Percentiles rank a stretch among this genome's conserved stretches.
Evolutionary conservation across 2,797 vertebrate genomes (phyloP).

Genomic region (Helicolenus hilgendorfi): DNA sequence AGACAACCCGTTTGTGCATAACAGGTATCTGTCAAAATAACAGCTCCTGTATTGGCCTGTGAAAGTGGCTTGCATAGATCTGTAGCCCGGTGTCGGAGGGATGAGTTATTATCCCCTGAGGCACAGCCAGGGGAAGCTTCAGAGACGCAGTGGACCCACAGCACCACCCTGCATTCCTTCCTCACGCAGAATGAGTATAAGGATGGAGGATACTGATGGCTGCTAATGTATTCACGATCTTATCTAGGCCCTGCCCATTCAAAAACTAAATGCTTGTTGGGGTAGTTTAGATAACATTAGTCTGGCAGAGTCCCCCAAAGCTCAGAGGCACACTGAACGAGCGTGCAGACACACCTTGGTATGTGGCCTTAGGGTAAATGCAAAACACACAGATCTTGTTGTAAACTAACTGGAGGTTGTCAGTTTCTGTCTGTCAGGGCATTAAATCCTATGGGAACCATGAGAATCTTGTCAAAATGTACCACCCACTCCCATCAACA

Average conservation of each 20-base stretch:
- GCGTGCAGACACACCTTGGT: conserved; percentile 66
- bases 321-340: conserved; percentile 6
- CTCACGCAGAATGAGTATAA: conserved; percentile 2
- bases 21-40: conserved; percentile 29
- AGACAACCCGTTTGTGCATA: not conserved
- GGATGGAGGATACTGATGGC: conserved; percentile 22
- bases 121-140: conserved; percentile 23
- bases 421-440: conserved; percentile 91
- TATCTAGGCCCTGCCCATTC: conserved; percentile 49
- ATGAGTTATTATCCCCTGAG: conserved; percentile 44
- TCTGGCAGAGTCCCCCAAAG: conserved; percentile 24
- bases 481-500: conserved; percentile 66
- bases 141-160: conserved; percentile 18
- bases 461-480: conserved; percentile 86
- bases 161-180: conserved; percentile 61
- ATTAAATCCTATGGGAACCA: conserved; percentile 90
- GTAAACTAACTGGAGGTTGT: conserved; percentile 89
- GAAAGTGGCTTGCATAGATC: conserved; percentile 3
- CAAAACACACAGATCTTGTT: conserved; percentile 87
- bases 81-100: conserved; percentile 8
- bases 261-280: conserved; percentile 62
- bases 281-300: conserved; percentile 70
- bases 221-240: conserved; percentile 61
- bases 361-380: conserved; percentile 83
- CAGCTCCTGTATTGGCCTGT: not conserved